Percentiles rank a stretch among this genome's conserved stretches.
phyloP scores from a whole-genome alignment of 2,113 vertebrate species.

The Boleophthalmus pectinirostris region DNA sequence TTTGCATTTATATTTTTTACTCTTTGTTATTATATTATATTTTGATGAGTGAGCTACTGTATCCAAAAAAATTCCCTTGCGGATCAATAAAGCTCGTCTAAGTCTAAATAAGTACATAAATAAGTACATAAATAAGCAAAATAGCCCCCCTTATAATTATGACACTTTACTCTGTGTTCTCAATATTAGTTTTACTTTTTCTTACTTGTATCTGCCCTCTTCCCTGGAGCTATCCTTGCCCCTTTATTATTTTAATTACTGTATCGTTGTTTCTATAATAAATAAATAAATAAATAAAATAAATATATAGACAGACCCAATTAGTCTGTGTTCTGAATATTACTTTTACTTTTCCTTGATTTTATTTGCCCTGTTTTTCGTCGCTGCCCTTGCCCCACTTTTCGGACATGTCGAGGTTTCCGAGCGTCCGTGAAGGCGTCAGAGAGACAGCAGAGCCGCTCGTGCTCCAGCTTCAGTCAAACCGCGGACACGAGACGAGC shows the following conservation, averaged over 20 bases:
- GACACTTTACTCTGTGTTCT: background rate
- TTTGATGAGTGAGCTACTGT: too few species aligned
- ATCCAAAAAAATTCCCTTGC: too few species aligned
- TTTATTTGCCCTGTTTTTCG: background rate
- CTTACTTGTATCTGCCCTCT: background rate
- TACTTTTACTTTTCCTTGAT: background rate
- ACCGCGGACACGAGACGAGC: background rate
- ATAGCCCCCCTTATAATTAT: background rate
- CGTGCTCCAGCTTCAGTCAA: constrained; percentile 5
- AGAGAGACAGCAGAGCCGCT: constrained; percentile 26
- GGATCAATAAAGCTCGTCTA: too few species aligned
- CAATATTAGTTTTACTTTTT: background rate
- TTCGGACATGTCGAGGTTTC: constrained; percentile 7
- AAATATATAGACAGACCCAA: too few species aligned
- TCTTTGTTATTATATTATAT: too few species aligned
- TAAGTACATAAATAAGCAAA: too few species aligned
- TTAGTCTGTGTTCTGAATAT: too few species aligned
- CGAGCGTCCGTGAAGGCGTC: constrained; percentile 43
- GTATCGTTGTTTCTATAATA: too few species aligned
- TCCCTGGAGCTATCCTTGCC: background rate
- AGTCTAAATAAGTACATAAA: too few species aligned
- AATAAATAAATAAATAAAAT: too few species aligned
- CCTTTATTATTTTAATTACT: too few species aligned
- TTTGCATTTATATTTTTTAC: too few species aligned
- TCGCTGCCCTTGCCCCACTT: constrained; percentile 1